Base-by-base conservation (phyloP, 2,888 invertebrate genomes). In the Seira ritae region DNA sequence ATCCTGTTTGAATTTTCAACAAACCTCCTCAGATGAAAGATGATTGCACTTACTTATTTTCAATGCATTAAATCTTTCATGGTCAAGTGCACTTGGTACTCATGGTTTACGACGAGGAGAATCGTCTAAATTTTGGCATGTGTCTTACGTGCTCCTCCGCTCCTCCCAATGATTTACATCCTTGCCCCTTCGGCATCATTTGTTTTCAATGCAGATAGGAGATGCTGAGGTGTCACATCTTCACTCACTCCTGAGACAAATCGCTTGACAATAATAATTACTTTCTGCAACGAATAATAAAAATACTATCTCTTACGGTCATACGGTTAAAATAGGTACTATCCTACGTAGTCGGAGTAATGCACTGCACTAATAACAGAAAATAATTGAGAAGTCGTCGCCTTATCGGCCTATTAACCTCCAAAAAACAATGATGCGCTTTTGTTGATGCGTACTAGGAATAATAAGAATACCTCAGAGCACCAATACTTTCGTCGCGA, bases 351-450 rank as follows among this genome's bases (percentile, higher is more conserved):
- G 6, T 55, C 17, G 55, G 15, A 8, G 55, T 15, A 17, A 8
- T 12, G 55, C 55, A 55, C 15, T 17, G 55, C 17, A 55, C 55
- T 55, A 55, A 55, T 55, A 8, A 12, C 55, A 55, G 55, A 55
- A 55, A 55, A 55, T 55, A 55, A 55, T 55, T 55, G 55, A 55
- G 55, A 4, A 37, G 62, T 73, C 60, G 73, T 68, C 80, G 68
- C 67, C 73, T 73, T 80, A 85, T 80, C 86, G 88, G 85, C 87
- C 88, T 88, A 88, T 87, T 88, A 87, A 87, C 87, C 88, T 85
- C 87, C 50, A 84, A 85, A 86, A 84, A 85, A 80, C 79, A 83
- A 70, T 50, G 70, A 20, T 50, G 19, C 23, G 8, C 55, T 17
- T 12, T 55, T 55, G 3, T 31, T 2, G 8, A 31, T 31, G 31